phyloP scores from a whole-genome alignment of 2,888 invertebrate genomes.

The Standfussiana lucernea region DNA sequence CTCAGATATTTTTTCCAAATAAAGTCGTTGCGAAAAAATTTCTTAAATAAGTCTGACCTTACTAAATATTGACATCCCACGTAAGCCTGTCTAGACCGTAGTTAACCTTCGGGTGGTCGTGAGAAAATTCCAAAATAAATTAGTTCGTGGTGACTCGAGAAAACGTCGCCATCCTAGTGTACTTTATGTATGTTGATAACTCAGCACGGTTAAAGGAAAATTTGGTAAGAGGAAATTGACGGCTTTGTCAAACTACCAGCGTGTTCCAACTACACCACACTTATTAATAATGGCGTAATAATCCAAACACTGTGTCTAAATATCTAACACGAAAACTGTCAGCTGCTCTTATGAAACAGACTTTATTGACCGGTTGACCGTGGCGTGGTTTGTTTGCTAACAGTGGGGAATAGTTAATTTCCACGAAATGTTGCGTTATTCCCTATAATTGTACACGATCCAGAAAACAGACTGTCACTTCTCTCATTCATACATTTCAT shows the following conservation, averaged over 20 bases:
- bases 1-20: neutral
- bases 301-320: slow-evolving; percentile 18
- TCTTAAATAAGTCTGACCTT: slow-evolving; percentile 1
- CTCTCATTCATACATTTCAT: neutral
- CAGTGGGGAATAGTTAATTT: neutral
- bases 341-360: neutral
- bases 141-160: slow-evolving; percentile 42
- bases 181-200: slow-evolving; percentile 11
- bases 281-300: slow-evolving; percentile 1
- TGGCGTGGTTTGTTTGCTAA: neutral
- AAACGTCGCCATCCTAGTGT: slow-evolving; percentile 27
- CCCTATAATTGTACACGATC: neutral
- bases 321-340: neutral
- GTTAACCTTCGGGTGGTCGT: slow-evolving; percentile 24
- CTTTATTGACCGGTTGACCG: neutral
- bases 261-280: slow-evolving; percentile 1
- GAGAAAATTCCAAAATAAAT: slow-evolving; percentile 46
- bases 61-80: neutral
- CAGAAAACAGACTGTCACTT: neutral
- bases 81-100: slow-evolving; percentile 11
- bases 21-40: neutral
- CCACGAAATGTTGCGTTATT: neutral
- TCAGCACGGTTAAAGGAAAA: neutral
- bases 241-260: slow-evolving; percentile 2
- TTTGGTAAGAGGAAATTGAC: neutral